A percentile compares a stretch with the other conserved stretches of the same genome.
phyloP scores from a whole-genome alignment of 1,140 invertebrate species.

The Reticulitermes speratus region DNA sequence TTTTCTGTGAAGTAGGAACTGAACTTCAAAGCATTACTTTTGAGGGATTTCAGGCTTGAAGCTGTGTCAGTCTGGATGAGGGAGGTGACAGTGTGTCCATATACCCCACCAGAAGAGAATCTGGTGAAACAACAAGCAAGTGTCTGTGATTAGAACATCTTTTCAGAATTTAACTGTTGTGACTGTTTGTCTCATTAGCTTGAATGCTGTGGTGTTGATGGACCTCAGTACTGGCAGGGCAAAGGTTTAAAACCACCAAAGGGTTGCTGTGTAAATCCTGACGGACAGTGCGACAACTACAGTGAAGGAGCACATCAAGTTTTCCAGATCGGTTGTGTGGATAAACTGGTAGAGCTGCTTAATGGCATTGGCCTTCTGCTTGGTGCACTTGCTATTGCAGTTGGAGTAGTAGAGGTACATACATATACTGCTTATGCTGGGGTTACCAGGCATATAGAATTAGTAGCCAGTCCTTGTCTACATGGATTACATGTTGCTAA shows the following conservation, averaged over 20 bases:
- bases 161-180: neutral
- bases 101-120: too few relatives aligned
- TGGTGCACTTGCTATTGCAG: conserved; percentile 62
- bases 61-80: too few relatives aligned
- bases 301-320: neutral
- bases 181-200: conserved; percentile 49
- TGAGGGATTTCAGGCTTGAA: too few relatives aligned
- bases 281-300: neutral
- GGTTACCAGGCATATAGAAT: too few relatives aligned
- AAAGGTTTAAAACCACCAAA: conserved; percentile 48
- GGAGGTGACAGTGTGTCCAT: too few relatives aligned
- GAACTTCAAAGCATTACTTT: too few relatives aligned
- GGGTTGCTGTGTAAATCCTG: conserved; percentile 38
- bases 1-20: too few relatives aligned
- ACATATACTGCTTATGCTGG: too few relatives aligned
- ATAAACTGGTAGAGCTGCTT: conserved; percentile 47
- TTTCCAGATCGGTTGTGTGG: conserved; percentile 50
- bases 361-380: conserved; percentile 55
- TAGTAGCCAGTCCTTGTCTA: too few relatives aligned
- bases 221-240: conserved; percentile 43
- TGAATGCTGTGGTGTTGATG: conserved; percentile 61
- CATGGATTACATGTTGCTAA: too few relatives aligned
- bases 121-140: too few relatives aligned
- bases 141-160: too few relatives aligned
- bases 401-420: conserved; percentile 66